phyloP scores from a whole-genome alignment of 1,140 invertebrate genomes.

The Brachionus paranguensis region DNA sequence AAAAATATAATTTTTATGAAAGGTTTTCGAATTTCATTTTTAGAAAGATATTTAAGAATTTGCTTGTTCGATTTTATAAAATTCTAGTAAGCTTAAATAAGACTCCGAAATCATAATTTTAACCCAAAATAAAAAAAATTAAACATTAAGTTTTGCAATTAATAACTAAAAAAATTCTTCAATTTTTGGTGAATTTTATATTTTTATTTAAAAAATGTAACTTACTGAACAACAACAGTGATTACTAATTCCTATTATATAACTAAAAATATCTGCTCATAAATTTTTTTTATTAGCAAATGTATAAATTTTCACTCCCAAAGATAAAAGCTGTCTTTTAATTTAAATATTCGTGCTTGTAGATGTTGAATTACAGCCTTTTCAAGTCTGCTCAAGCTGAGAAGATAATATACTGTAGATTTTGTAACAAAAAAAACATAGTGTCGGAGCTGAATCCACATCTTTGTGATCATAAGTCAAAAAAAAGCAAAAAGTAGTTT shows the following conservation, averaged over 20 bases:
- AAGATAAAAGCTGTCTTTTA: background rate
- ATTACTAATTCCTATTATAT: conserved; percentile 2
- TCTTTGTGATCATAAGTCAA: background rate
- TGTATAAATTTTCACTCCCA: background rate
- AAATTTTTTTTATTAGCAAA: background rate
- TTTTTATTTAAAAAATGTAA: background rate
- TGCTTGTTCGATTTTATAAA: background rate
- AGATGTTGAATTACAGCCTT: background rate
- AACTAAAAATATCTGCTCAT: background rate
- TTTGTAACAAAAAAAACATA: conserved; percentile 7
- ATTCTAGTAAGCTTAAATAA: background rate
- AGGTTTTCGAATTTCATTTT: background rate
- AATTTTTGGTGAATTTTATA: background rate
- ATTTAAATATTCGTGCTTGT: background rate
- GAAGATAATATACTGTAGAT: background rate
- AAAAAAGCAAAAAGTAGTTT: background rate
- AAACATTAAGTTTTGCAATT: conserved; percentile 1
- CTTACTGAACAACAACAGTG: background rate
- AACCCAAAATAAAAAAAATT: conserved; percentile 2
- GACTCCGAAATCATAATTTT: background rate
- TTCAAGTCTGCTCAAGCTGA: background rate
- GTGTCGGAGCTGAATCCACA: background rate
- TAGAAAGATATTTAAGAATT: background rate
- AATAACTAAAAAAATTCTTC: background rate
- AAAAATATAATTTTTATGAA: no score